Evolutionary conservation across 2,113 vertebrate species (phyloP), one percentile per base, ranked within the genome.

Genomic region (Phalacrocorax brasilianus): DNA sequence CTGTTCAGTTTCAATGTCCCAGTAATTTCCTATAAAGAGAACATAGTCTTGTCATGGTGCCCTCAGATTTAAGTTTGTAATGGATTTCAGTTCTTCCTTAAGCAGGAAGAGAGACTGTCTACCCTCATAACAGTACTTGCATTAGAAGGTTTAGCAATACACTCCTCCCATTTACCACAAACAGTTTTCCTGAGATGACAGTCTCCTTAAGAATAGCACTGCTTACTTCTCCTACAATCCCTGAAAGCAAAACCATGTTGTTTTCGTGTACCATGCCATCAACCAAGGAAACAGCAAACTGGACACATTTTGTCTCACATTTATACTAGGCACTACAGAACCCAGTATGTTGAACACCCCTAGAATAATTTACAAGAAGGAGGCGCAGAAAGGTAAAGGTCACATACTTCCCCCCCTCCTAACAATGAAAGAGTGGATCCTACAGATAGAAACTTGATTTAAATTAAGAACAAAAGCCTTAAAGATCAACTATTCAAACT

Each of bases 331-430:
- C 40, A 75, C 30, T 28, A 75, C 30, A 61, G 28, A 56, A 22
- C 85, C 11, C 15, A 58, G 8, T 12, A 70, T 1, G 0, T 0
- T 42, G 10, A 87, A 91, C 11, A 78, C 49, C 6, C 3, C 33
- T 58, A 87, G 17, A 81, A 88, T 28, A 47, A 67, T n/a, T 63
- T 71, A 70, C 35, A 45, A 59, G 12, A 30, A 65, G 23, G 7
- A 59, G 18, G 17, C 2, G 1, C 26, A 78, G 15, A 55, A 84
- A 81, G 24, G 11, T 52, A 53, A 91, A 85, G 9, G 21, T 56
- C 59, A 77, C 23, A 26, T 19, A 45, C 38, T 38, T 38, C 8
- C 38, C 38, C 9, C 38, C 38, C 5, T 4, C 38, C 9, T 3
- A 75, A 33, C 17, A 89, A 38, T 4, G 12, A 30, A 83, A 56